Evolutionary conservation across 2,113 vertebrate species (phyloP).

Genomic region (Mola mola): DNA sequence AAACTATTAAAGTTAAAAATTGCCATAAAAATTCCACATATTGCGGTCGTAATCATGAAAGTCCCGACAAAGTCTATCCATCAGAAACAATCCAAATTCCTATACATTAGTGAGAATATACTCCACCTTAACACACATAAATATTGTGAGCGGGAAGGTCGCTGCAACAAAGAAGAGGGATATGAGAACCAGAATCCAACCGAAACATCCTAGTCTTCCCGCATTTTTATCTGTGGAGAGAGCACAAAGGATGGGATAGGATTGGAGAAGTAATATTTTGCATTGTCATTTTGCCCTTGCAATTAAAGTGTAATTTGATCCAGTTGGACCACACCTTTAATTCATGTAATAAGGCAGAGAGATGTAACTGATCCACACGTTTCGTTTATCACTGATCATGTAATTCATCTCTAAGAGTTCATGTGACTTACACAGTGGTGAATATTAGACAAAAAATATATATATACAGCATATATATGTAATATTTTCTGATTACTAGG

Average conservation of each 20-base stretch:
- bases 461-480: too few species aligned
- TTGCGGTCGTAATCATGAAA: too few species aligned
- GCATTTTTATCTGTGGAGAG: constrained; percentile 72
- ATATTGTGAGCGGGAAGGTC: constrained; percentile 87
- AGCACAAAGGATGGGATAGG: neutral
- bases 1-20: too few species aligned
- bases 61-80: too few species aligned
- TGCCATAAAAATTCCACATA: too few species aligned
- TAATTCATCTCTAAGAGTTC: constrained; percentile 45
- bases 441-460: too few species aligned
- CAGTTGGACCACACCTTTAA: constrained; percentile 4
- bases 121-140: constrained; percentile 88
- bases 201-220: constrained; percentile 79
- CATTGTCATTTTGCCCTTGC: neutral
- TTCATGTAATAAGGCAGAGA: neutral
- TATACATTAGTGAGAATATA: neutral
- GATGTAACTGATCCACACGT: constrained; percentile 7
- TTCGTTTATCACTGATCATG: constrained; percentile 8
- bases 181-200: constrained; percentile 85
- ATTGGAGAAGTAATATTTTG: neutral
- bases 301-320: constrained; percentile 12
- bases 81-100: neutral
- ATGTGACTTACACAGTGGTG: too few species aligned
- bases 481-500: too few species aligned
- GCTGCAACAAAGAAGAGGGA: constrained; percentile 80